Evolutionary conservation across 2,797 vertebrate genomes (phyloP), one percentile per base, ranked within the genome.

Genomic region (Siniperca undulata): DNA sequence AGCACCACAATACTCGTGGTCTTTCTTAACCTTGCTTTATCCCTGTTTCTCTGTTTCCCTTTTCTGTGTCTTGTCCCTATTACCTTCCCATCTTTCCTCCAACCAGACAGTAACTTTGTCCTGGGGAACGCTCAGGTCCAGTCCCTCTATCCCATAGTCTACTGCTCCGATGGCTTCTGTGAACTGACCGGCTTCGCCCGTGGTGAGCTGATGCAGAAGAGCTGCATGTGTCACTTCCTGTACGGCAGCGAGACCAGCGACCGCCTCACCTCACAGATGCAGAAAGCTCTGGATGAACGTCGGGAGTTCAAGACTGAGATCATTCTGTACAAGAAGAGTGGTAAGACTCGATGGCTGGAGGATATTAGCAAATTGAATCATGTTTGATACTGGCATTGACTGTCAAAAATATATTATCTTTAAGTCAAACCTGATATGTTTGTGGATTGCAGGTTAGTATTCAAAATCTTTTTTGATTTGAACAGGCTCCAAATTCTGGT

Each of bases 81-180:
- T 2, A 13, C 44, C n/a, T 27, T 2, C 1, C n/a, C 24, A 7
- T 64, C 38, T 58, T 72, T 66, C 30, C 46, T 81, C 50, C 1
- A 22, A 40, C 50, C 93, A 96, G 96, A 96, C 90, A 96, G 96
- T 81, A 96, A 96, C 94, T 96, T 96, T 17, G 96, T 96, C 58
- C 93, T 96, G 72, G 96, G 96, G 27, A 96, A 96, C 13, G 96
- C 96, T 42, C 95, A 96, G 90, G 95, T 96, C 74, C 94, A 93
- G 91, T 93, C 94, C 30, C 86, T 96, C 69, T 95, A 95, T 30
- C 96, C 96, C 58, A 96, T 96, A 0, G 95, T 96, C 71, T 96
- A 96, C 89, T 96, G 96, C 92, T 96, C 96, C 0, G 96, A 96
- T 67, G 96, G 96, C 12, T 96, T 96, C 94, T 96, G 96, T 4